Base-by-base conservation (phyloP, 2,797 vertebrate genomes). In the Siniperca scherzeri region DNA sequence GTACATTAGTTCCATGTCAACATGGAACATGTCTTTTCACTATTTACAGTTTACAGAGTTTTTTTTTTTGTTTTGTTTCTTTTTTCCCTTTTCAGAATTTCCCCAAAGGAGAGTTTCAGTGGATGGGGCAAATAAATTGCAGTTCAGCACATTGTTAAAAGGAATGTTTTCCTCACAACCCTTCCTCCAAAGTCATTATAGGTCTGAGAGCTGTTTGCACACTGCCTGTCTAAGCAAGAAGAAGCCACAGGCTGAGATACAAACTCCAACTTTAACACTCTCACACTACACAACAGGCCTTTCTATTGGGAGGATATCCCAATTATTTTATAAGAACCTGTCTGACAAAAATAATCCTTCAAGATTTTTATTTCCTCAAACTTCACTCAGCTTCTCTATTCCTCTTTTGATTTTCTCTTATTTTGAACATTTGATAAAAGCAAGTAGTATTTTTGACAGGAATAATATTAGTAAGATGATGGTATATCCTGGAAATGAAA, bases 131-230 rank as follows among this genome's bases (percentile, higher is more conserved):
- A 86, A 83, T 56, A 68, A 87, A 87, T 78, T 77, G 64, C 74
- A 83, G 74, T 85, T 84, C 71, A 87, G 70, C 73, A 82, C 77
- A 73, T 87, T 93, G 84, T 91, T 88, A 84, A 88, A 87, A 89
- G 36, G 71, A 85, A 27, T 84, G 75, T 87, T 91, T 89, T 88
- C 46, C 44, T 90, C 73, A 60, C 75, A 83, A 82, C 57, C 55
- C 74, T 76, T 82, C 72, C 77, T 84, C 73, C 59, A 74, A 80
- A 90, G 82, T 85, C 80, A 87, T 92, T 91, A 89, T 67, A 79
- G 75, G 77, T 84, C 33, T 69, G 48, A 81, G 70, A 60, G 69
- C 60, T 75, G 74, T 74, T 86, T 83, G 81, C 8, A 3, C 77
- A n/a, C 50, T 17, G 71, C 66, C 84, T 86, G 76, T 76, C 72